Evolutionary conservation across 2,113 vertebrate genomes (phyloP), one percentile per base, ranked within the genome.

Genomic region (Oenanthe oenanthe): DNA sequence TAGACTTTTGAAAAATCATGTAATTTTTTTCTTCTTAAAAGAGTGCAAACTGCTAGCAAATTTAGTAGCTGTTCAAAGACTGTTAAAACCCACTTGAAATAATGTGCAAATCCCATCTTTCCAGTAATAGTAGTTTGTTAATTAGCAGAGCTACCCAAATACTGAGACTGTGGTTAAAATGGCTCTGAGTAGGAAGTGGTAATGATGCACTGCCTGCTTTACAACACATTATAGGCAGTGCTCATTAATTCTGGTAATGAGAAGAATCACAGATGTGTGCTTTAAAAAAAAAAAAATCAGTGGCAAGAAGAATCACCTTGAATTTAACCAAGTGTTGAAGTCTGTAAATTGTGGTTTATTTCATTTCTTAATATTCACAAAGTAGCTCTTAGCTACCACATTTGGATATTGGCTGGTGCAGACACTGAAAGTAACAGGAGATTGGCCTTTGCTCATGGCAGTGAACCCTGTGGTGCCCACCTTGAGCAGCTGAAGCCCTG

Each of bases 81-180:
- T 91, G 85, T 93, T 96, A 95, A 98, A 97, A 96, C 60, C 63
- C 76, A 89, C 96, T 96, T 96, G 93, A 97, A 97, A 96, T 97
- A 97, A 95, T 84, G 77, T 95, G 94, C 81, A 89, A 95, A 78
- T 97, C 76, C 89, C 95, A 93, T 97, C 88, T 96, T 96, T 95
- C 78, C 58, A 83, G 83, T 95, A 97, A 97, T 92, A 95, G 84
- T 34, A 78, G 79, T 82, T 92, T 97, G 92, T 94, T 98, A 97
- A 98, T 98, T 98, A 97, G 85, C 85, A 80, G 86, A 98, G 90
- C 95, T 97, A 91, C 92, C 91, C 91, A 97, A 97, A 97, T 97
- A 97, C 71, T 75, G 95, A 96, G 94, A 94, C 97, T 94, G 93
- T 78, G 70, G 93, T 96, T 97, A 94, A 97, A 97, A 97, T 92